These are phyloP conservation scores for Timema podura DNA, from an alignment of 2,888 invertebrate genomes.

Conservation along the genomic window DNA sequence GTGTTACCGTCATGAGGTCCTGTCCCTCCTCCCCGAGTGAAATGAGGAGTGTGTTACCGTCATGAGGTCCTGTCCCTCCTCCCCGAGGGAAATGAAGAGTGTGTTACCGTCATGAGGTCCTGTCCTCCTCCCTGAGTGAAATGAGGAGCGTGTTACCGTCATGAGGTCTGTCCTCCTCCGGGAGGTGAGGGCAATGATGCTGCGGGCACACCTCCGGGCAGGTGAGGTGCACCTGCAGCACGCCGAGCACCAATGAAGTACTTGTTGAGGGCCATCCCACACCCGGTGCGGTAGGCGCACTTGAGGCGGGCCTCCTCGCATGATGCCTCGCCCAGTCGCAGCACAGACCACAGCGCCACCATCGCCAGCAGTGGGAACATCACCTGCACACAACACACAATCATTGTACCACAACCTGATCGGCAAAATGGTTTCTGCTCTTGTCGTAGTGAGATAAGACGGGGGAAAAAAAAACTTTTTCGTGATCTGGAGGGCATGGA, in stretches of 20 bases:
- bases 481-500: too few species aligned
- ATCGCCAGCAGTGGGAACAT: conserved; percentile 29
- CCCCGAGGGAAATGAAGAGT: too few species aligned
- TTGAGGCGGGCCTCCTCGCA: conserved; percentile 67
- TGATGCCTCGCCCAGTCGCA: conserved; percentile 33
- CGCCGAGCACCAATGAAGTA: conserved; percentile 68
- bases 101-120: background rate
- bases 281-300: conserved; percentile 72
- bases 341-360: conserved; percentile 30
- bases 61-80: too few species aligned
- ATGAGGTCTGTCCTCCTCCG: conserved; percentile 52
- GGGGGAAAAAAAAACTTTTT: too few species aligned
- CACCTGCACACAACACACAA: conserved; percentile 20
- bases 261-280: conserved; percentile 70
- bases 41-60: conserved; percentile 53
- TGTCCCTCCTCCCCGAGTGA: background rate
- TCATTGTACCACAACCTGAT: background rate
- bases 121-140: too few species aligned
- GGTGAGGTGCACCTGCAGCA: conserved; percentile 52
- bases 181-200: conserved; percentile 72
- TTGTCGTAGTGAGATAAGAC: too few species aligned
- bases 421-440: too few species aligned
- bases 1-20: too few species aligned
- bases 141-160: conserved; percentile 36
- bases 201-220: conserved; percentile 73